A percentile compares a stretch with the other conserved stretches of the same genome.
These are phyloP conservation scores for Eutrigla gurnardus DNA, from an alignment of 2,797 vertebrate species.

Conservation along the genomic window DNA sequence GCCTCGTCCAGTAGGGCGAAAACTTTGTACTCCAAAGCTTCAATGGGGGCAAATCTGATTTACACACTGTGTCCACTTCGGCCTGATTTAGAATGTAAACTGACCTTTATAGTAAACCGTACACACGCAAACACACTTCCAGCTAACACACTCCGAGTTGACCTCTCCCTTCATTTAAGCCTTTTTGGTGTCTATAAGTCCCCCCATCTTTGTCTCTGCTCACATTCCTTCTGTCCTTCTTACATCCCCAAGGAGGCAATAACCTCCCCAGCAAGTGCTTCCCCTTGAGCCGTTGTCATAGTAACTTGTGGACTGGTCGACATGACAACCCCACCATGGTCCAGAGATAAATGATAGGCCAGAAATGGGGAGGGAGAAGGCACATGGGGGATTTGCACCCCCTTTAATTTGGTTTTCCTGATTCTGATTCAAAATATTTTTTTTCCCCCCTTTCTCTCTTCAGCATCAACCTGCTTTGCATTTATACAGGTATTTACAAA, in stretches of 20 bases:
- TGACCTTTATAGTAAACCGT: conserved; percentile 7
- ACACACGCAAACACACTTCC: conserved; percentile 45
- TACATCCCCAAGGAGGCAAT: conserved; percentile 82
- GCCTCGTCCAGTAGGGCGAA: conserved; percentile 46
- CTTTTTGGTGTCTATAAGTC: conserved; percentile 68
- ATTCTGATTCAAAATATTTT: conserved; percentile 71
- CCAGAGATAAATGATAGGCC: conserved; percentile 83
- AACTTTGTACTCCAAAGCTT: conserved; percentile 63
- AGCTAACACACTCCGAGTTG: conserved; percentile 62
- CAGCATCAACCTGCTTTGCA: conserved; percentile 58
- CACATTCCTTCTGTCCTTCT: conserved; percentile 76
- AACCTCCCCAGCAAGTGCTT: conserved; percentile 82
- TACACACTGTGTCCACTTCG: conserved; percentile 24
- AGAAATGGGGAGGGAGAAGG: conserved; percentile 69
- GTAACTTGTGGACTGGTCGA: conserved; percentile 85
- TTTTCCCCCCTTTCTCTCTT: conserved; percentile 18
- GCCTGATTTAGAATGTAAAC: conserved; percentile 37
- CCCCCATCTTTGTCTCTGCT: conserved; percentile 69
- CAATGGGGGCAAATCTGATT: conserved; percentile 37
- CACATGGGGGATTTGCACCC: conserved; percentile 73
- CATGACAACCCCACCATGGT: conserved; percentile 85
- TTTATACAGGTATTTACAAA: conserved; percentile 68
- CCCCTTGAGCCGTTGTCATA: conserved; percentile 86
- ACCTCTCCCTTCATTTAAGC: conserved; percentile 70
- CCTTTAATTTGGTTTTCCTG: conserved; percentile 78